phyloP scores from a whole-genome alignment of 2,888 invertebrate genomes.

The Clostera curtula region DNA sequence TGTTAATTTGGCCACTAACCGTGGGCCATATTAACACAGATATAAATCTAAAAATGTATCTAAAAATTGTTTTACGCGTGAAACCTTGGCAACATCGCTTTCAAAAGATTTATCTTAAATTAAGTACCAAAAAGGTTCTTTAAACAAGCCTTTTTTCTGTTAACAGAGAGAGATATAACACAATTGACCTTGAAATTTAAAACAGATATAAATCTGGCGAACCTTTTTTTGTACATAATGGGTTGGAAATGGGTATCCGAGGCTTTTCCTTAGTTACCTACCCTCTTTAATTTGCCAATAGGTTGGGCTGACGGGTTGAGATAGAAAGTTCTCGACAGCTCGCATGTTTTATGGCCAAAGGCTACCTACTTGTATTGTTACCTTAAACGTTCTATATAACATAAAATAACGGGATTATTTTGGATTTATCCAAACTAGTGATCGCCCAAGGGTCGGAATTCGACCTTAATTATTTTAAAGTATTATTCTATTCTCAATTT shows the following conservation, averaged over 20 bases:
- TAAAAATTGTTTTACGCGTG: too few relatives aligned
- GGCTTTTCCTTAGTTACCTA: slow-evolving; percentile 16
- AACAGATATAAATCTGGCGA: slow-evolving; percentile 24
- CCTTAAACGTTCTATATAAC: not conserved
- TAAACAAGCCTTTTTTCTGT: slow-evolving; percentile 4
- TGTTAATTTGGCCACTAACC: too few relatives aligned
- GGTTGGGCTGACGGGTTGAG: slow-evolving; percentile 11
- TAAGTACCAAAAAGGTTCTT: slow-evolving; percentile 5
- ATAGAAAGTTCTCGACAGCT: slow-evolving; percentile 12
- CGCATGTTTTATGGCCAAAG: slow-evolving; percentile 1
- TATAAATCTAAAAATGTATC: too few relatives aligned
- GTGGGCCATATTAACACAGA: too few relatives aligned
- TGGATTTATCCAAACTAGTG: too few relatives aligned
- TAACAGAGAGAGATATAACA: slow-evolving; percentile 22
- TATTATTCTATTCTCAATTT: too few relatives aligned
- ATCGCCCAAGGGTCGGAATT: too few relatives aligned
- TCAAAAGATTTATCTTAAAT: slow-evolving; percentile 7
- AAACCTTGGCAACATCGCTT: too few relatives aligned
- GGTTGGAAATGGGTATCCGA: slow-evolving; percentile 21
- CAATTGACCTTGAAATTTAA: slow-evolving; percentile 27
- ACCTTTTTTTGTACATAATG: slow-evolving; percentile 30
- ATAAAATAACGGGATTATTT: too few relatives aligned
- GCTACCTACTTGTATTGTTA: not conserved
- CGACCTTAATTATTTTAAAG: too few relatives aligned
- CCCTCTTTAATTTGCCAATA: slow-evolving; percentile 18